Base-by-base conservation (phyloP, 1,140 invertebrate genomes). In the Tetramorium alpestre region DNA sequence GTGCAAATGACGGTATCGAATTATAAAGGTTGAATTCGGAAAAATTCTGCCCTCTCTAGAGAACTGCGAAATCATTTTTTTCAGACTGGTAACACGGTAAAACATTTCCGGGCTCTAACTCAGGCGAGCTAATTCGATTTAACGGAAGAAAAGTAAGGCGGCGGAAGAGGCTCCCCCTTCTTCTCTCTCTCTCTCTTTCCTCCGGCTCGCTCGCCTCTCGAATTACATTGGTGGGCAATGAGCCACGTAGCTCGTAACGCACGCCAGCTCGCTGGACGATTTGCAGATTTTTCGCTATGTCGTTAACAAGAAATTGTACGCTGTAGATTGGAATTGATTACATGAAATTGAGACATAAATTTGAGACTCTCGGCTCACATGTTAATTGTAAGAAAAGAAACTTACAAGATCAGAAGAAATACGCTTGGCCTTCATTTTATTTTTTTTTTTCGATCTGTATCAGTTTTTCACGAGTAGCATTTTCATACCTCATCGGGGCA, bases 111-210 rank as follows among this genome's bases (percentile, higher is more conserved):
- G 84, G 64, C 44, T 88, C 86, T 87, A 91, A 93, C 91, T 91
- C 93, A 88, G 87, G 91, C 85, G 18, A 69, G 89, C 88, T 93
- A 93, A 92, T 93, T 93, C 89, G 87, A 67, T 92, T 93, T 91
- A 89, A 90, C 87, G 87, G 90, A 90, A 88, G 87, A 89, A 78
- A 87, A 80, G 86, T 76, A 78, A 84, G 54, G 41, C 60, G 28
- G 16, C 76, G 86, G 65, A 77, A 38, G 49, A 77, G 16, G 64
- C 44, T 41, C 38, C 60, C 47, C 47, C 2, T 11, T 47, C 44
- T 41, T 58, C 69, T 65, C 49, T 22, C 22, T 22, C 22, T 22
- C 22, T 47, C 51, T 75, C 86, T 70, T 62, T 65, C 54, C 41
- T 76, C 64, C 62, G 67, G 56, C 33, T 70, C 72, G 73, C 80